These are phyloP conservation scores for Argynnis bischoffii DNA, from an alignment of 2,888 invertebrate species.

Conservation along the genomic window DNA sequence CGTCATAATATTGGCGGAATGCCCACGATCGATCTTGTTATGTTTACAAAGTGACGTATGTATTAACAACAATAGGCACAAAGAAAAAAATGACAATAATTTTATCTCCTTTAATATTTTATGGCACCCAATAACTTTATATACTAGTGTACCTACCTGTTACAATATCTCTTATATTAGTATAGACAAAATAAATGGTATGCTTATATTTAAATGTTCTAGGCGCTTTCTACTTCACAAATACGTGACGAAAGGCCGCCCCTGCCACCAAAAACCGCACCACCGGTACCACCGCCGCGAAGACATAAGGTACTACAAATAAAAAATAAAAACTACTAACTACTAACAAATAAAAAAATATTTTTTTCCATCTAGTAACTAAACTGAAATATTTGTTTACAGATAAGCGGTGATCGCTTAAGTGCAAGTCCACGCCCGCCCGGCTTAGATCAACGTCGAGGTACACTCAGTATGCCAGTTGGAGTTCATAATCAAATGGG, in stretches of 20 bases:
- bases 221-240: conserved; percentile 67
- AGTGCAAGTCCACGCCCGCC: conserved; percentile 68
- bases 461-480: conserved; percentile 50
- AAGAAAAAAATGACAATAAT: conserved; percentile 4
- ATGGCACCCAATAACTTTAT: too few species aligned
- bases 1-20: conserved; percentile 42
- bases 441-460: conserved; percentile 56
- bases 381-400: conserved; percentile 4
- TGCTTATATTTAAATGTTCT: conserved; percentile 18
- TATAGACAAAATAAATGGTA: not conserved
- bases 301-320: conserved; percentile 71
- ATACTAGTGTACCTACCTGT: too few species aligned
- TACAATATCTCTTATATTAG: not conserved
- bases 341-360: not conserved
- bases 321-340: too few species aligned
- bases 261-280: conserved; percentile 70
- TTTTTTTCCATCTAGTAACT: not conserved
- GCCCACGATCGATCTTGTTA: conserved; percentile 35
- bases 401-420: conserved; percentile 63
- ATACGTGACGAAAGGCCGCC: conserved; percentile 74
- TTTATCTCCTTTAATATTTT: too few species aligned
- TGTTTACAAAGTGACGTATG: conserved; percentile 31
- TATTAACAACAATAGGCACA: conserved; percentile 25
- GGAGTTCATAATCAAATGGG: conserved; percentile 29
- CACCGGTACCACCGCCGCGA: conserved; percentile 77